Conservation (phyloP, 2,888 invertebrate genomes). For the Ochlodes sylvanus region DNA sequence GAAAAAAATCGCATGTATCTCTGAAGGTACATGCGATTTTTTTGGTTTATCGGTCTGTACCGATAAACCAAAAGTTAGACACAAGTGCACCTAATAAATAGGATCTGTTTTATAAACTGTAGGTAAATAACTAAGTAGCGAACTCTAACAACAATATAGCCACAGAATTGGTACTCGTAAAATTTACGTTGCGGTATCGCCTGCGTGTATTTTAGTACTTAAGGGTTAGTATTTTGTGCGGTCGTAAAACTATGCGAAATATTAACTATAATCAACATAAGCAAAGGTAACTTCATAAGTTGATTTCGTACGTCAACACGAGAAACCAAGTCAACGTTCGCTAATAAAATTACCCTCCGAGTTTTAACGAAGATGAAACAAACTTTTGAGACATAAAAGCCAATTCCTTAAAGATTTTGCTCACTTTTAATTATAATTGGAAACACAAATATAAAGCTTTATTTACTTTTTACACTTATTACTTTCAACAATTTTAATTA, state of each 20-base stretch:
- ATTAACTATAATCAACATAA: slow-evolving; percentile 33
- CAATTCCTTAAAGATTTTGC: not conserved
- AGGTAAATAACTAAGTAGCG: no score
- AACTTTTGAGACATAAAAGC: not conserved
- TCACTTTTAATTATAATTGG: not conserved
- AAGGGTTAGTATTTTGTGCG: slow-evolving; percentile 25
- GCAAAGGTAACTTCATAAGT: slow-evolving; percentile 27
- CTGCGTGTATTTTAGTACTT: slow-evolving; percentile 20
- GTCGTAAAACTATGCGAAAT: slow-evolving; percentile 43
- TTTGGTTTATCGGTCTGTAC: no score
- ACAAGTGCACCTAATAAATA: no score
- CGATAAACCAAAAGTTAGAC: no score
- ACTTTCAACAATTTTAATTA: no score
- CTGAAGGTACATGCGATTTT: no score
- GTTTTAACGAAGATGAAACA: not conserved
- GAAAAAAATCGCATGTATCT: no score
- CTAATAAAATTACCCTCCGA: not conserved
- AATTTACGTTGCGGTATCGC: not conserved
- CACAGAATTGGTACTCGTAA: slow-evolving; percentile 7
- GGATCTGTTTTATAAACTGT: no score
- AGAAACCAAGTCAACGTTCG: slow-evolving; percentile 16
- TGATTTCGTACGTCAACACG: not conserved
- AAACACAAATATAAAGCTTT: not conserved
- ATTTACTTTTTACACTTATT: not conserved
- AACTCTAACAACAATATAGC: not conserved